Evolutionary conservation across 1,140 invertebrate species (phyloP), one percentile per base, ranked within the genome.

Genomic region (Ceratitis capitata): DNA sequence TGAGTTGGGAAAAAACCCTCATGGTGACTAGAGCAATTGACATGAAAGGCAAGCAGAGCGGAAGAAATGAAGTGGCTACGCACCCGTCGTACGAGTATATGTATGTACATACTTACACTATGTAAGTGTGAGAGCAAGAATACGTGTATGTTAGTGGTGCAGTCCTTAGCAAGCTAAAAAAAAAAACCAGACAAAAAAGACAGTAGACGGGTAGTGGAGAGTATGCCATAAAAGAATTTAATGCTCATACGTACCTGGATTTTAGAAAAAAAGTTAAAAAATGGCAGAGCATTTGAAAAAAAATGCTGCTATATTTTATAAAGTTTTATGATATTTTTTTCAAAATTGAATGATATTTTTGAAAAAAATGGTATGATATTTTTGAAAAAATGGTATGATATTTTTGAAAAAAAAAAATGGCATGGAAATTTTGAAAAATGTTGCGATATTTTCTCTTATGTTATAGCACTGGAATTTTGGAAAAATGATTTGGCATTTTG

Each of bases 11-110:
- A 61, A 29, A 56, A 64, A 64, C 12, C 12, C n/a, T 61, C 69
- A 19, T 78, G 42, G 39, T 78, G 26, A 16, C 3, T n/a, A 78
- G 16, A 45, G 35, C 39, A 78, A 45, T 78, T 78, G 69, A 78
- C 69, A 78, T 19, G 69, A 26, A 78, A 78, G 45, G 69, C 42
- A 78, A 78, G 35, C 69, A 78, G 69, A 78, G 69, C 69, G 69
- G 39, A 78, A 78, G 69, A 78, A 78, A 39, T 78, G 35, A 29
- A 32, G 51, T 14, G 58, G 32, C 29, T 26, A 12, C 58, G 3
- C n/a, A n/a, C n/a, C n/a, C n/a, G n/a, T n/a, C n/a, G n/a, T n/a
- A n/a, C n/a, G n/a, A n/a, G n/a, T n/a, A n/a, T n/a, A n/a, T n/a
- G n/a, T n/a, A n/a, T n/a, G n/a, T 56, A 56, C 4, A 56, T 19